phyloP scores from a whole-genome alignment of 2,797 vertebrate species.

The Mormyrops attenuatus region DNA sequence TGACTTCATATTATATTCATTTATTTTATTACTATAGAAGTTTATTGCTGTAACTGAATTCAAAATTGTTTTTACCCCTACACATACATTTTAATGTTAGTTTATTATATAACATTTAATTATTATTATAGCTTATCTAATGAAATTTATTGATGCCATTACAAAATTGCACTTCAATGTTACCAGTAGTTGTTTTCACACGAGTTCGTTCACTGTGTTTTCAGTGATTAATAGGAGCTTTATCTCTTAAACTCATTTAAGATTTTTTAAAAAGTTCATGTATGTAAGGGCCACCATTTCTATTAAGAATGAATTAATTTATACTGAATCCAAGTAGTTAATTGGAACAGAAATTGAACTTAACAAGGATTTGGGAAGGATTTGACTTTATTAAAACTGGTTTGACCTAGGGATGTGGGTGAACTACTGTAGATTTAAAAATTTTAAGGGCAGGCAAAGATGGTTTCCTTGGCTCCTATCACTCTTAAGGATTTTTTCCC shows the following conservation, averaged over 20 bases:
- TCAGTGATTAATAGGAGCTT: neutral
- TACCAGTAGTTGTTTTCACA: neutral
- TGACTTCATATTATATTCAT: neutral
- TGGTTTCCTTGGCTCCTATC: neutral
- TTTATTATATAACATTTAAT: neutral
- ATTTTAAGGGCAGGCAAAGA: neutral
- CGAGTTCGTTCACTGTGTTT: neutral
- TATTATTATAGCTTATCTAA: neutral
- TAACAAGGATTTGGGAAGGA: neutral
- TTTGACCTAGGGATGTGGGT: neutral
- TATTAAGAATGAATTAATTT: neutral
- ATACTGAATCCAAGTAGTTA: neutral
- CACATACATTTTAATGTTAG: neutral
- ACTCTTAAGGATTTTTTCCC: neutral
- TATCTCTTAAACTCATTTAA: neutral
- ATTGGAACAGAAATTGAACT: neutral
- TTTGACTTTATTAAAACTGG: neutral
- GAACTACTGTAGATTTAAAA: neutral
- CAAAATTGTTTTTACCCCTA: neutral
- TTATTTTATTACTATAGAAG: neutral
- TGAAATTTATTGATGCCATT: neutral
- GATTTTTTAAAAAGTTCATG: neutral
- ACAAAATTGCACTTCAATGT: neutral
- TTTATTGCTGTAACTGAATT: neutral
- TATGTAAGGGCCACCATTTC: neutral